A percentile compares a stretch with the other conserved stretches of the same genome.
phyloP scores from a whole-genome alignment of 2,888 invertebrate genomes.

The Sarcophaga caerulescens region DNA sequence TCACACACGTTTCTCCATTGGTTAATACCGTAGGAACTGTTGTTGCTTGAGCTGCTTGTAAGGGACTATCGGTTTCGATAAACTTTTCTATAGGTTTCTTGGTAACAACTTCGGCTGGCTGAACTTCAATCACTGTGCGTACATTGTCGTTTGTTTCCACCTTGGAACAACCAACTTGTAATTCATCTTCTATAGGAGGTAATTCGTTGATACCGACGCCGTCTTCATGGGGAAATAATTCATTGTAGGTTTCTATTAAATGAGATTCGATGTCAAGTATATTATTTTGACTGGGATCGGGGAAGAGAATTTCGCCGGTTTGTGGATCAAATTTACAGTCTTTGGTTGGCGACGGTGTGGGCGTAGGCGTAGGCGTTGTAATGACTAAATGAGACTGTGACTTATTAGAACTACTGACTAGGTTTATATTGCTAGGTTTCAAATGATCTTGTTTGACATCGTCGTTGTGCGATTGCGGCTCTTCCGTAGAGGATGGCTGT shows the following conservation, averaged over 20 bases:
- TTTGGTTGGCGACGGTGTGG: constrained; percentile 51
- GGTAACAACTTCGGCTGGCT: constrained; percentile 76
- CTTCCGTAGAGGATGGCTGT: constrained; percentile 43
- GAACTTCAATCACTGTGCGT: constrained; percentile 77
- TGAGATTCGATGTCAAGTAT: constrained; percentile 80
- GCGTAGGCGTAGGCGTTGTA: constrained; percentile 57
- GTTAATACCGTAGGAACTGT: constrained; percentile 26
- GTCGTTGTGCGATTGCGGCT: constrained; percentile 59
- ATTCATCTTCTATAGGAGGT: constrained; percentile 76
- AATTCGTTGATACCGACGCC: constrained; percentile 79
- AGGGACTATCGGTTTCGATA: constrained; percentile 42
- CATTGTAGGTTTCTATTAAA: constrained; percentile 78
- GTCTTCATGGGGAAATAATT: constrained; percentile 72
- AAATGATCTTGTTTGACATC: constrained; percentile 54
- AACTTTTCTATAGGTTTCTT: constrained; percentile 73
- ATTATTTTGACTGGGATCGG: constrained; percentile 52
- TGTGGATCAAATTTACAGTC: constrained; percentile 55
- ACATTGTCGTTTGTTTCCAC: constrained; percentile 74
- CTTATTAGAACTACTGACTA: constrained; percentile 73
- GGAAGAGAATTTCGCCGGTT: constrained; percentile 35
- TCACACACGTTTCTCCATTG: constrained; percentile 61
- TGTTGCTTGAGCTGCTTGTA: constrained; percentile 52
- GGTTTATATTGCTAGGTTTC: constrained; percentile 69
- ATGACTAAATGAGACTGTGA: constrained; percentile 63
- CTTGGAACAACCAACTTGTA: constrained; percentile 76